A percentile compares a stretch with the other conserved stretches of the same genome.
Evolutionary conservation across 2,888 invertebrate genomes (phyloP).

Genomic region (Catonia carolina): DNA sequence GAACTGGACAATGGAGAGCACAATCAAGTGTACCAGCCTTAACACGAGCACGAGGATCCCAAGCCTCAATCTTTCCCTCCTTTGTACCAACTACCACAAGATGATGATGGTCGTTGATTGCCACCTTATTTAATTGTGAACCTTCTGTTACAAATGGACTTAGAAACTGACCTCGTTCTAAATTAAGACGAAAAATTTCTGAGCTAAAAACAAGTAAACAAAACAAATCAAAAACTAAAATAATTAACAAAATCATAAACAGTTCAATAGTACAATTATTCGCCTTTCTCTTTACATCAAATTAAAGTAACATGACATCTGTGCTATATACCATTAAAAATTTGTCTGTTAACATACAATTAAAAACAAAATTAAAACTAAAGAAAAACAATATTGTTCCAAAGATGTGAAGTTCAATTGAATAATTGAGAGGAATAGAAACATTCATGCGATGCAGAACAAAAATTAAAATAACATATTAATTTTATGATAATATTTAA

Average conservation of each 20-base stretch:
- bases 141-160: constrained; percentile 73
- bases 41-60: constrained; percentile 82
- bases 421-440: too few relatives aligned
- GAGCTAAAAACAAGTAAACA: constrained; percentile 47
- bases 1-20: constrained; percentile 54
- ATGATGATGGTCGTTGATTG: constrained; percentile 82
- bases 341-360: too few relatives aligned
- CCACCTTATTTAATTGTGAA: constrained; percentile 59
- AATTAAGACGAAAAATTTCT: constrained; percentile 89
- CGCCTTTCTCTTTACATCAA: too few relatives aligned
- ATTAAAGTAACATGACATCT: neutral
- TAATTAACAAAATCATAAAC: neutral
- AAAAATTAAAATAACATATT: too few relatives aligned
- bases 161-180: constrained; percentile 92
- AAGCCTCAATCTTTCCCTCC: constrained; percentile 91
- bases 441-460: too few relatives aligned
- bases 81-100: constrained; percentile 79
- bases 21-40: constrained; percentile 79
- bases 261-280: too few relatives aligned
- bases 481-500: too few relatives aligned
- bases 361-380: too few relatives aligned
- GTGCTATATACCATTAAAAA: neutral
- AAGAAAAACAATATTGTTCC: too few relatives aligned
- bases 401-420: too few relatives aligned
- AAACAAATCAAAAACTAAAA: constrained; percentile 2